These are phyloP conservation scores for Artibeus jamaicensis DNA, from an alignment of 2,797 vertebrate species.

Conservation along the genomic window DNA sequence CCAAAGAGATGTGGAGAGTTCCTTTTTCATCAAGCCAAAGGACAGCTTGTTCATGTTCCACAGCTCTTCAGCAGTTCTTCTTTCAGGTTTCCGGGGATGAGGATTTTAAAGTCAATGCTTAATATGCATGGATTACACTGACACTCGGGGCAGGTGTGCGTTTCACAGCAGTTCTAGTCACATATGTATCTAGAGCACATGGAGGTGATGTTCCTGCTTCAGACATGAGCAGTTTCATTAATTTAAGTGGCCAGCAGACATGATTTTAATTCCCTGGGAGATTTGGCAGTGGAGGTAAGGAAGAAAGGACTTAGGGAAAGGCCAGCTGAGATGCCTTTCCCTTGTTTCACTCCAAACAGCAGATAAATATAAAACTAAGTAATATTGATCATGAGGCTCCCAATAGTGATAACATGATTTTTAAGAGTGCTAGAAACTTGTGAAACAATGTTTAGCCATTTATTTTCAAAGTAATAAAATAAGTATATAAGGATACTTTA, in stretches of 20 bases:
- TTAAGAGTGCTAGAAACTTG: not conserved
- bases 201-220: constrained; percentile 23
- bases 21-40: constrained; percentile 13
- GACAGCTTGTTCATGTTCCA: not conserved
- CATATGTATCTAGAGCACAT: constrained; percentile 74
- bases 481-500: not conserved
- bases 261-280: constrained; percentile 60
- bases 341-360: not conserved
- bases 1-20: not conserved
- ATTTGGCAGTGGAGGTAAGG: constrained; percentile 8
- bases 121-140: constrained; percentile 66
- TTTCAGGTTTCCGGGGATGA: constrained; percentile 43
- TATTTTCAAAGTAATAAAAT: constrained; percentile 28
- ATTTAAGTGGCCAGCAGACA: constrained; percentile 74
- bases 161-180: constrained; percentile 60
- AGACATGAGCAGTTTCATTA: constrained; percentile 74
- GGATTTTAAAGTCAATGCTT: constrained; percentile 42
- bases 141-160: constrained; percentile 64
- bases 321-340: constrained; percentile 35
- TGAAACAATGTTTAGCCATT: not conserved
- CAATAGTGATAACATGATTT: not conserved
- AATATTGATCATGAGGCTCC: not conserved
- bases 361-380: constrained; percentile 30
- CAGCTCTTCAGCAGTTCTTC: not conserved
- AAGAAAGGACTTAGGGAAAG: constrained; percentile 48